Evolutionary conservation across 2,113 vertebrate species (phyloP), one percentile per base, ranked within the genome.

Genomic region (Onychostoma macrolepis): DNA sequence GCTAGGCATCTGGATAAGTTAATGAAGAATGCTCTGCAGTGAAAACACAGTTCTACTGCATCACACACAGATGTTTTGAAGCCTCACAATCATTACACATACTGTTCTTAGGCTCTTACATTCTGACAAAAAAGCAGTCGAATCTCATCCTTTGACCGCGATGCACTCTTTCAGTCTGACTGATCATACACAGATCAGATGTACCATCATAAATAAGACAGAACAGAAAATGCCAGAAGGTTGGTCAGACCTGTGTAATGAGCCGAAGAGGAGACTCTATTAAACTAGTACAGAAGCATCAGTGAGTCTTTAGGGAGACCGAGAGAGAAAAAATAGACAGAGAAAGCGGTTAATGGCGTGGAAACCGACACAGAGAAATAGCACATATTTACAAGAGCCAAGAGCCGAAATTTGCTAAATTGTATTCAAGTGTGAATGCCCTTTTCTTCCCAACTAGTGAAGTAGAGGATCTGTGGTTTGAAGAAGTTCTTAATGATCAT

Each of bases 181-280:
- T 67, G 45, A 89, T 81, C 26, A n/a, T 58, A 81, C 43, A 17
- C 53, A 26, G 58, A 85, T 87, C 67, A 67, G 61, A 45, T 38
- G 63, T 50, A 84, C 11, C 2, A 12, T n/a, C 58, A 84, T 80
- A 61, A 67, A 45, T 85, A 71, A 87, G 82, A 41, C 45, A 17
- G 83, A 19, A 48, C n/a, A 76, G 17, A 53, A 78, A 50, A 78
- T 53, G 28, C 43, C 48, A 50, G 48, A 53, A 53, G 76, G 58
- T 69, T 41, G 85, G 82, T 76, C 82, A 87, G 81, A 84, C 56
- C 67, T 87, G 82, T 80, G 19, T 72, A 89, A 85, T 87, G 88
- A 87, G 69, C 85, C 43, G 28, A 58, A 67, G 24, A 87, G 33
- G 41, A 83, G 53, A 38, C 36, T 75, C 81, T 61, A 89, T 84